Evolutionary conservation across 1,140 invertebrate genomes (phyloP), one percentile per base, ranked within the genome.

Genomic region (Cyphomyrmex costatus): DNA sequence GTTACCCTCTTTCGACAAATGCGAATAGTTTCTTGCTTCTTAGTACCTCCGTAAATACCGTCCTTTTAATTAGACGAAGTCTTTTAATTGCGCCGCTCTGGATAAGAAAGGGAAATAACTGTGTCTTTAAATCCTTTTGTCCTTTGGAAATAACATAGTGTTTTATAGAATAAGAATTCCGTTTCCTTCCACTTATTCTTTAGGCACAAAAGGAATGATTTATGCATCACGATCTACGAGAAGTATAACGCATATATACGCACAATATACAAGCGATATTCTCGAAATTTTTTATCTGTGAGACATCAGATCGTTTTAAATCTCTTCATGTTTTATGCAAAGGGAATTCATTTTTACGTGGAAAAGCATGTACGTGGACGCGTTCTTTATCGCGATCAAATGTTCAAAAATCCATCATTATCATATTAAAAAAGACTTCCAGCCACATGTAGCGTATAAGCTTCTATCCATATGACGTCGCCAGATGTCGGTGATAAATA

Each of bases 401-500:
- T 46, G 10, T 27, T 80, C 42, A 60, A 73, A 73, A 83, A 83
- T 83, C 53, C 16, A 73, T 83, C 5, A 16, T 73, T 83, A 61
- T 56, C 33, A 56, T 33, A 30, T 71, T 27, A 30, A 46, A 73
- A 83, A 61, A 16, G 4, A 33, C 10, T 53, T 24, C 10, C n/a
- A 3, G 7, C 19, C 60, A 51, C 27, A 1, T 30, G n/a, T 46
- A 60, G n/a, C 19, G 33, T 36, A 19, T 30, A 24, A 21, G 51
- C 36, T 51, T 16, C n/a, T 16, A 74, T 19, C 30, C n/a, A 24
- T 33, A 33, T 66, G 33, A 46, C 53, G 24, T 60, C 53, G 68
- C 66, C 58, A 83, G 68, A 83, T 60, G 79, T 24, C 24, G 19
- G 8, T 46, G 53, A 60, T 83, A 83, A 82, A 82, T 82, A 60